Evolutionary conservation across 2,888 invertebrate genomes (phyloP), one percentile per base, ranked within the genome.

Genomic region (Trisateles emortualis): DNA sequence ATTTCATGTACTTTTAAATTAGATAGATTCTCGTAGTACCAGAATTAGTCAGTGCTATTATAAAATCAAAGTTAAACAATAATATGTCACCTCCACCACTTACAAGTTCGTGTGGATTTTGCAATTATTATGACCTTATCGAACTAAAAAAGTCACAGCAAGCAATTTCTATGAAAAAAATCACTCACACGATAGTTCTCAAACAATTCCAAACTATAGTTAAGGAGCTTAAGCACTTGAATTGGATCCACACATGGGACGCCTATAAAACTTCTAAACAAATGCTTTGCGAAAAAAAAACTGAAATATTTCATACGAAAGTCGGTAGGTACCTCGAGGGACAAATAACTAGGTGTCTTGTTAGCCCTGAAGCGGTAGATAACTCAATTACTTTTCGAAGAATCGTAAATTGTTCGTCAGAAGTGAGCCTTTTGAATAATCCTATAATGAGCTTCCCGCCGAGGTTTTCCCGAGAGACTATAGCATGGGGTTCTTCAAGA

Each of bases 331-430:
- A 2, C 63, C 58, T 35, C 48, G 3, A 6, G 77, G 73, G 77
- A 77, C 64, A 65, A 69, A 76, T 77, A 75, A 67, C 64, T 67
- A 68, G 76, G 72, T 74, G 67, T 67, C 55, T 57, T 61, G 60
- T 61, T 62, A 60, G 51, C 63, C 69, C 64, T 54, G 64, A 68
- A 30, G 43, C 54, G 40, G 46, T 16, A 52, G 59, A 53, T 57
- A 68, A 55, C 64, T 44, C 59, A 50, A 76, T 81, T 78, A 84
- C 83, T 81, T 83, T 78, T 69, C 75, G 62, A 81, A 83, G 81
- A 81, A 81, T 77, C 81, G 76, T 84, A 84, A 83, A 81, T 76
- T 80, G 56, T 68, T 61, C 64, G 68, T 68, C 65, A 66, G 70
- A 76, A 77, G 76, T 75, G 74, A 68, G 64, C 69, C 64, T 68